A percentile compares a stretch with the other conserved stretches of the same genome.
Evolutionary conservation across 2,888 invertebrate species (phyloP).

Genomic region (Belgica antarctica): DNA sequence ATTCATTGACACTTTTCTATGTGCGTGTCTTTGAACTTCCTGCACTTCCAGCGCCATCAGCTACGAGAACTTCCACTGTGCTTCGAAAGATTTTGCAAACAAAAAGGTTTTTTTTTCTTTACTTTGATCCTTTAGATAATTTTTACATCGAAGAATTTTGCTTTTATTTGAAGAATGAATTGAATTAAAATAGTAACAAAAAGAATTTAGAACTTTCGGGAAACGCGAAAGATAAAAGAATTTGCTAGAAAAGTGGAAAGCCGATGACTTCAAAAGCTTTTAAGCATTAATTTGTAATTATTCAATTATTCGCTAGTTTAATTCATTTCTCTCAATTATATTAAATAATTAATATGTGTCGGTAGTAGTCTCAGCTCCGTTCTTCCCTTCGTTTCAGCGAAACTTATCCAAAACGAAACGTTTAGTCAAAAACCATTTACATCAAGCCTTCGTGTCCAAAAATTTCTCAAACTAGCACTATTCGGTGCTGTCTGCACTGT

Average conservation of each 20-base stretch:
- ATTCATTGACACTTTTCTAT: too few species aligned
- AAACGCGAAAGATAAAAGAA: neutral
- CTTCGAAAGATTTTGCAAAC: neutral
- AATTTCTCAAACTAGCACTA: too few species aligned
- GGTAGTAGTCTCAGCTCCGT: neutral
- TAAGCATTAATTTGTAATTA: slow-evolving; percentile 24
- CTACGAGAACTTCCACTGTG: too few species aligned
- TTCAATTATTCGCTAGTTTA: slow-evolving; percentile 10
- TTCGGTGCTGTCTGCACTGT: too few species aligned
- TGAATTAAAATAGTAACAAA: too few species aligned
- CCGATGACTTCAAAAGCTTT: slow-evolving; percentile 8
- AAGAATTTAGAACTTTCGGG: too few species aligned
- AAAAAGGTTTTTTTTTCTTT: neutral
- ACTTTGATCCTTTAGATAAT: neutral
- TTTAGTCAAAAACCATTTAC: too few species aligned
- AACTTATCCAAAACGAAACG: too few species aligned
- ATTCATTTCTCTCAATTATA: slow-evolving; percentile 1
- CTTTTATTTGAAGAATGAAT: neutral
- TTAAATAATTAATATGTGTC: slow-evolving; percentile 20
- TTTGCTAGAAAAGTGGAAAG: neutral
- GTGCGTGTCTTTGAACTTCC: too few species aligned
- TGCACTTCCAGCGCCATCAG: too few species aligned
- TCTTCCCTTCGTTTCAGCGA: neutral
- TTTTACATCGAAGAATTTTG: neutral
- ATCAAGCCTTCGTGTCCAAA: too few species aligned